Percentiles rank a stretch among this genome's conserved stretches.
These are phyloP conservation scores for Trypoxylus dichotomus DNA, from an alignment of 1,140 invertebrate species.

Conservation along the genomic window DNA sequence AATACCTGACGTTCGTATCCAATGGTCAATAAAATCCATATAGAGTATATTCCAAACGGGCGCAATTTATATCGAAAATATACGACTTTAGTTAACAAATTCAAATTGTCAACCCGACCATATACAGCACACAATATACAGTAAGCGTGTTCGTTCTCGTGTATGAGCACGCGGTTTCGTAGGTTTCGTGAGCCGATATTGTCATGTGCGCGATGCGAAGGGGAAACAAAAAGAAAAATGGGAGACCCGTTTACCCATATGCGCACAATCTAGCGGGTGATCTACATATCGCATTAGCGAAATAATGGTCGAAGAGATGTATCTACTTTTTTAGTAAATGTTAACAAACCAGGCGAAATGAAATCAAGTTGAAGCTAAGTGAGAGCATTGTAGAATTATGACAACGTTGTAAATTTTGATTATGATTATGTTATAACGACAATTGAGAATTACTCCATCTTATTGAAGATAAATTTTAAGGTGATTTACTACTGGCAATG, in stretches of 20 bases:
- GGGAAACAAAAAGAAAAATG: neutral
- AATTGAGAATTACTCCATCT: too few species aligned
- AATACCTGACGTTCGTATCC: slow-evolving; percentile 21
- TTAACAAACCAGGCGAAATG: neutral
- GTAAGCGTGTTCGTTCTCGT: neutral
- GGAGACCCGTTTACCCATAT: slow-evolving; percentile 11
- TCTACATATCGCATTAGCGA: slow-evolving; percentile 6
- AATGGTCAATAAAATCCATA: slow-evolving; percentile 28
- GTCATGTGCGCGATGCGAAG: neutral
- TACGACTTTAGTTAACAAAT: slow-evolving; percentile 19
- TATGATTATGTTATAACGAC: too few species aligned
- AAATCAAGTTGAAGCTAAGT: neutral
- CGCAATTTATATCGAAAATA: slow-evolving; percentile 21
- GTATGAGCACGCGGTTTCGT: neutral
- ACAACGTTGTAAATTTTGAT: too few species aligned
- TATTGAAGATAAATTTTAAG: too few species aligned
- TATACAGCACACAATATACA: neutral
- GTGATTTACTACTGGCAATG: too few species aligned
- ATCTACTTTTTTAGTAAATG: neutral
- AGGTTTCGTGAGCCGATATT: neutral
- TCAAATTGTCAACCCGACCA: slow-evolving; percentile 14
- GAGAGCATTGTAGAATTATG: neutral
- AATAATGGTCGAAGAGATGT: neutral
- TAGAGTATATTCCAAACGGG: slow-evolving; percentile 2
- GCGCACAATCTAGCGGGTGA: slow-evolving; percentile 3